Evolutionary conservation across 2,113 vertebrate genomes (phyloP), one percentile per base, ranked within the genome.

Genomic region (Pangasianodon gigas): DNA sequence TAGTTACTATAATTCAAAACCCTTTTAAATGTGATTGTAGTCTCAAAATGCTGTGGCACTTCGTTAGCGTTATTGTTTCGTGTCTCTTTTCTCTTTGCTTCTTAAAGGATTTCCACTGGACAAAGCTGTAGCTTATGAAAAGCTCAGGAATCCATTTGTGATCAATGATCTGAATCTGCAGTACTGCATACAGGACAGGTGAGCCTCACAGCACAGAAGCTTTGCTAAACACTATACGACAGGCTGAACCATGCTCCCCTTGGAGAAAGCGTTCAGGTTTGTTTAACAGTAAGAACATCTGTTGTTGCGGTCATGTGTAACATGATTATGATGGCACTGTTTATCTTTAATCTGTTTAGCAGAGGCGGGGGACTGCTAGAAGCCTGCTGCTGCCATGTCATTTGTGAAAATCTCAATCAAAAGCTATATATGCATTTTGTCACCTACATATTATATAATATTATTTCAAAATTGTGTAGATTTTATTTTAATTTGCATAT

Each of bases 131-230:
- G 97, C 96, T 86, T 98, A 98, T 95, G 96, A 96, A 93, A 97
- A 97, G 95, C 97, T 97, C 95, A 97, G 97, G 96, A 97, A 97
- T 93, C 97, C 97, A 3, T 98, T 98, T 94, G 96, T 98, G 93
- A 97, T 98, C 94, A 98, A 98, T 94, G 97, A 98, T 94, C 96
- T 98, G 95, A 96, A 97, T 94, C 97, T 98, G 94, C 97, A 98
- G 92, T 98, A 98, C 96, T 96, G 95, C 81, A 98, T 98, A 93
- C 97, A 98, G 94, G 97, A 98, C 95, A 96, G 97, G 97, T 97
- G 94, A 96, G 95, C 88, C 90, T 51, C 26, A n/a, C 41, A 8
- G 18, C 29, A 18, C 29, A 16, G 29, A 41, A 82, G 37, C 58
- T 84, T 71, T 71, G 24, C 16, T 71, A 56, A 74, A 29, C 67